phyloP scores from a whole-genome alignment of 1,140 invertebrate species.

The Aphelinus atriplicis region DNA sequence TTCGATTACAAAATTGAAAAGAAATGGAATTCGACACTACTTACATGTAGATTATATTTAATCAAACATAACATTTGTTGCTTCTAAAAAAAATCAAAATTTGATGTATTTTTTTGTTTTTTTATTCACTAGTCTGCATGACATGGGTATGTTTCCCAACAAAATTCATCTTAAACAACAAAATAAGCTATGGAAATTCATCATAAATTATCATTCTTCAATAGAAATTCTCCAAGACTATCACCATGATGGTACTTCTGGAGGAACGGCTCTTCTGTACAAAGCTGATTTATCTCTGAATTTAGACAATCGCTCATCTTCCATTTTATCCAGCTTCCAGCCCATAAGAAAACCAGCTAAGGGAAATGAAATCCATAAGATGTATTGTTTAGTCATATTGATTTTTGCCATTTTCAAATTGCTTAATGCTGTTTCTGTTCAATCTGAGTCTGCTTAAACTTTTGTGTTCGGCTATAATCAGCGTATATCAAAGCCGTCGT shows the following conservation, averaged over 20 bases:
- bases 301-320: slow-evolving; percentile 74
- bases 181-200: not conserved
- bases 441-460: slow-evolving; percentile 69
- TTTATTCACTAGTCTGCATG: too few relatives aligned
- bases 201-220: not conserved
- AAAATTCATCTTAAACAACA: not conserved
- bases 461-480: slow-evolving; percentile 75
- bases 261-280: slow-evolving; percentile 75
- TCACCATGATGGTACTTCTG: slow-evolving; percentile 77
- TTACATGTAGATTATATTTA: too few relatives aligned
- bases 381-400: slow-evolving; percentile 23
- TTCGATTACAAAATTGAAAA: not conserved
- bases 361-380: slow-evolving; percentile 63
- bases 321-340: slow-evolving; percentile 71
- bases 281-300: slow-evolving; percentile 82
- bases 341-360: slow-evolving; percentile 70
- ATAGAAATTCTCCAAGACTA: slow-evolving; percentile 29
- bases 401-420: slow-evolving; percentile 30
- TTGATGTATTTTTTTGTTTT: too few relatives aligned
- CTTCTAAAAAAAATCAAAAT: too few relatives aligned
- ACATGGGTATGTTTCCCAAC: too few relatives aligned
- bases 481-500: slow-evolving; percentile 69
- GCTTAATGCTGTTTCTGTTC: slow-evolving; percentile 17
- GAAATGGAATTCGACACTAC: too few relatives aligned
- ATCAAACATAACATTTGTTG: too few relatives aligned